Base-by-base conservation (phyloP, 2,797 vertebrate species). In the Sebastolobus alascanus region DNA sequence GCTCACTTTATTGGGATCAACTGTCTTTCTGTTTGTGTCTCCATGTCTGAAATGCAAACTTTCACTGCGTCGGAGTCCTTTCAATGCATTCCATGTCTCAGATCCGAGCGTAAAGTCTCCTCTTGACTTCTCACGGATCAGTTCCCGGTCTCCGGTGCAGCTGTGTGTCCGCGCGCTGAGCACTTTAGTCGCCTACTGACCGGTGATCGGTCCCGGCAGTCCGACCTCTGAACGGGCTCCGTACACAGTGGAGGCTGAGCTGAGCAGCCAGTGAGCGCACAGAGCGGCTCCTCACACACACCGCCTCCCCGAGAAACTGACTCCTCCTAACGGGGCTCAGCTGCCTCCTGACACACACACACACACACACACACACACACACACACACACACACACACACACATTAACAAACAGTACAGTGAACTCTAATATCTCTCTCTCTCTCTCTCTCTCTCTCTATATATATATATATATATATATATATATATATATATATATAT, bases 271-370 rank as follows among this genome's bases (percentile, higher is more conserved):
- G 68, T 77, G 84, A 88, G 87, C 64, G 73, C 67, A 7, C 70
- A 52, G 79, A 63, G 81, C 73, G 68, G 54, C 68, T 79, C 71
- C 20, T 68, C 72, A 69, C 84, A 38, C 43, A 20, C 46, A 52
- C 46, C 35, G 56, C 83, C 83, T 60, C 77, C 71, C 50, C 13
- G 52, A 18, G 18, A 54, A 27, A 68, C 81, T 72, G 84, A 87
- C 87, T 90, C 91, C 89, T 76, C 89, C 85, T 79, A 38, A 80
- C 64, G n/a, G 55, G 64, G 40, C 60, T 73, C 69, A 75, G 71
- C 73, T 61, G 61, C 68, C 7, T 12, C 27, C 73, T 22, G 65
- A 50, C 20, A 66, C 52, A 61, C 50, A 68, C 52, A 13, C 70
- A 22, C 18, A 11, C 50, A 46, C 27, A 12, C 38, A 25, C 16